phyloP scores from a whole-genome alignment of 2,888 invertebrate species.

The Hedychridium roseum region DNA sequence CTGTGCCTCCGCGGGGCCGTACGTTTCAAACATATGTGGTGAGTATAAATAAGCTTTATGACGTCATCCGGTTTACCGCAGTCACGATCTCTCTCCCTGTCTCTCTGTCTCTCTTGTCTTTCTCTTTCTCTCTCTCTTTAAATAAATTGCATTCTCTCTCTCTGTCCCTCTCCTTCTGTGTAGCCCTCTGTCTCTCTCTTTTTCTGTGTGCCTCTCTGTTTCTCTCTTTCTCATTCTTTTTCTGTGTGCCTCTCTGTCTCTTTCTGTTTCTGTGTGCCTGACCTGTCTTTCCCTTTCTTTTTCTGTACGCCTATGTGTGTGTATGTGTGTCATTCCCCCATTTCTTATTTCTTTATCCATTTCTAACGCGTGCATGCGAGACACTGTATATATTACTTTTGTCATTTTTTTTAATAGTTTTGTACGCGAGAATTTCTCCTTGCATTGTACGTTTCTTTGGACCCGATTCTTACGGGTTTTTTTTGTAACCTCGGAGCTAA shows the following conservation, averaged over 20 bases:
- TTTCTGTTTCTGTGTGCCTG: background rate
- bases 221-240: background rate
- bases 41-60: slow-evolving; percentile 46
- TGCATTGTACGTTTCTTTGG: too few relatives aligned
- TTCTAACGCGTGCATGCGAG: too few relatives aligned
- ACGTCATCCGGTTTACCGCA: slow-evolving; percentile 37
- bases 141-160: slow-evolving; percentile 6
- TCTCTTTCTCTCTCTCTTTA: slow-evolving; percentile 5
- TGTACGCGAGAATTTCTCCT: too few relatives aligned
- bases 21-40: slow-evolving; percentile 33
- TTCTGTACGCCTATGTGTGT: too few relatives aligned
- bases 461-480: too few relatives aligned
- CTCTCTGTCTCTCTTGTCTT: slow-evolving; percentile 9
- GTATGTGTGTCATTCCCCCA: too few relatives aligned
- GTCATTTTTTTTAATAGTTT: too few relatives aligned
- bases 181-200: slow-evolving; percentile 9
- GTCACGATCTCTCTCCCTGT: slow-evolving; percentile 23
- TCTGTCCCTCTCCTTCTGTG: background rate
- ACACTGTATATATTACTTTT: too few relatives aligned
- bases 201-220: background rate
- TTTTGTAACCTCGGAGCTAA: too few relatives aligned
- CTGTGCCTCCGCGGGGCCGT: slow-evolving; percentile 25
- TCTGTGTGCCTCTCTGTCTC: background rate
- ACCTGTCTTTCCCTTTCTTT: background rate
- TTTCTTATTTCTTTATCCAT: too few relatives aligned